Conservation (phyloP, 2,797 vertebrate genomes). For the Pangasius larnaudii region DNA sequence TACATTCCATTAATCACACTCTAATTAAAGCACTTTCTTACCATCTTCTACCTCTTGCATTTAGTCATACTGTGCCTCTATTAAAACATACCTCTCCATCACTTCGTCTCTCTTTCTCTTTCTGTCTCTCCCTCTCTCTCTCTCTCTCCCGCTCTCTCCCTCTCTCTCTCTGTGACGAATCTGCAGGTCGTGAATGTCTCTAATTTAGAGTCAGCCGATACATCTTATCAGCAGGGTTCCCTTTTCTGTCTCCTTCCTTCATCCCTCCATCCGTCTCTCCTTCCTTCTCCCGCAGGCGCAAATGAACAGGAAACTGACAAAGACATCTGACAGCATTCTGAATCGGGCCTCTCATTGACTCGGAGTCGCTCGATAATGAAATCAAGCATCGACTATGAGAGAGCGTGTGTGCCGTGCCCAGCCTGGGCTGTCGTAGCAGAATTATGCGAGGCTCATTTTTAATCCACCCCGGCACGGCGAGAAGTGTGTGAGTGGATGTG, state of each 20-base stretch:
- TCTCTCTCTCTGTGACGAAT: conserved; percentile 37
- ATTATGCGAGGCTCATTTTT: conserved; percentile 43
- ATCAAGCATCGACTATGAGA: conserved; percentile 38
- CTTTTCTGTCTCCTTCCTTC: conserved; percentile 40
- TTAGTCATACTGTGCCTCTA: not conserved
- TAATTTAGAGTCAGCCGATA: conserved; percentile 57
- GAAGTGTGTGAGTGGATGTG: conserved; percentile 25
- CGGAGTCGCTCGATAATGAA: conserved; percentile 46
- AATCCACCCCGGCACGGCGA: conserved; percentile 40
- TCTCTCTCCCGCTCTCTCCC: not conserved
- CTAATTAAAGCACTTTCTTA: conserved; percentile 16
- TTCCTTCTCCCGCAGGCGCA: conserved; percentile 31
- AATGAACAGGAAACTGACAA: conserved; percentile 46
- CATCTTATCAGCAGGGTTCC: conserved; percentile 53
- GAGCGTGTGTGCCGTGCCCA: conserved; percentile 43
- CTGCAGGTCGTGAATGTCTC: conserved; percentile 46
- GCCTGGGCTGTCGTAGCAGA: conserved; percentile 31
- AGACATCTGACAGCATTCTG: conserved; percentile 37
- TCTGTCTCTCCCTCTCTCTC: not conserved
- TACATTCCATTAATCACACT: not conserved
- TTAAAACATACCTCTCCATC: conserved; percentile 23
- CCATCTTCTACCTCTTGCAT: not conserved
- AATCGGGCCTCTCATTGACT: conserved; percentile 41
- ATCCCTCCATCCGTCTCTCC: conserved; percentile 29
- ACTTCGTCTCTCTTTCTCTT: not conserved